phyloP scores from a whole-genome alignment of 1,140 invertebrate species.

The Cotesia glomerata region DNA sequence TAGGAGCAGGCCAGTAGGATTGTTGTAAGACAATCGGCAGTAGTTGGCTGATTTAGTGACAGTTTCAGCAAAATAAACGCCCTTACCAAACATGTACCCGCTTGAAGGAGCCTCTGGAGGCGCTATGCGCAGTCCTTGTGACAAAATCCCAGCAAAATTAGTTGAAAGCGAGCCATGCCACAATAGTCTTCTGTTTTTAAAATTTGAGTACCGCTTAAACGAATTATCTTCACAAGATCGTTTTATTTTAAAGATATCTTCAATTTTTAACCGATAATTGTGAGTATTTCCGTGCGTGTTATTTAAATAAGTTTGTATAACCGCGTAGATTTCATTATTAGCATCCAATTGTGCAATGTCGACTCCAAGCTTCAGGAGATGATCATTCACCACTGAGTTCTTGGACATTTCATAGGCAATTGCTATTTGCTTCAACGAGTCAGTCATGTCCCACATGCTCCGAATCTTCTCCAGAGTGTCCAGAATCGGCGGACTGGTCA shows the following conservation, averaged over 20 bases:
- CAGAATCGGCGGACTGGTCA: slow-evolving; percentile 83
- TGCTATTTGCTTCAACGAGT: slow-evolving; percentile 92
- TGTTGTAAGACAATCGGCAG: slow-evolving; percentile 78
- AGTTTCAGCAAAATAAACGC: slow-evolving; percentile 97
- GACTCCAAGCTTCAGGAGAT: slow-evolving; percentile 90
- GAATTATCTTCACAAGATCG: slow-evolving; percentile 81
- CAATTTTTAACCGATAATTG: slow-evolving; percentile 76
- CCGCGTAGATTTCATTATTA: slow-evolving; percentile 74
- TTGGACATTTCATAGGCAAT: slow-evolving; percentile 90
- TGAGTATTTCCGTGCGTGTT: slow-evolving; percentile 92
- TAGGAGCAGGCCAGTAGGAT: slow-evolving; percentile 82
- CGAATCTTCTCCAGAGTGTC: slow-evolving; percentile 77
- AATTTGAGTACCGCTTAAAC: slow-evolving; percentile 81
- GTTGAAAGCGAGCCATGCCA: slow-evolving; percentile 97
- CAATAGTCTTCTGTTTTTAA: slow-evolving; percentile 86
- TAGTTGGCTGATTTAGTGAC: slow-evolving; percentile 99
- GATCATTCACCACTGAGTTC: slow-evolving; percentile 73
- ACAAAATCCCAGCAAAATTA: slow-evolving; percentile 95
- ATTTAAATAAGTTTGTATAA: slow-evolving; percentile 78
- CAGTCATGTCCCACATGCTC: slow-evolving; percentile 89
- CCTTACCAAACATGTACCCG: slow-evolving; percentile 99
- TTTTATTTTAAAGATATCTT: slow-evolving; percentile 78
- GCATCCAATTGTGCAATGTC: slow-evolving; percentile 78
- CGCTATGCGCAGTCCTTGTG: slow-evolving; percentile 95
- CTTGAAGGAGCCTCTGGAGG: slow-evolving; percentile 92